These are phyloP conservation scores for Cryptomyrus ogoouensis DNA, from an alignment of 2,113 vertebrate species.

Conservation along the genomic window DNA sequence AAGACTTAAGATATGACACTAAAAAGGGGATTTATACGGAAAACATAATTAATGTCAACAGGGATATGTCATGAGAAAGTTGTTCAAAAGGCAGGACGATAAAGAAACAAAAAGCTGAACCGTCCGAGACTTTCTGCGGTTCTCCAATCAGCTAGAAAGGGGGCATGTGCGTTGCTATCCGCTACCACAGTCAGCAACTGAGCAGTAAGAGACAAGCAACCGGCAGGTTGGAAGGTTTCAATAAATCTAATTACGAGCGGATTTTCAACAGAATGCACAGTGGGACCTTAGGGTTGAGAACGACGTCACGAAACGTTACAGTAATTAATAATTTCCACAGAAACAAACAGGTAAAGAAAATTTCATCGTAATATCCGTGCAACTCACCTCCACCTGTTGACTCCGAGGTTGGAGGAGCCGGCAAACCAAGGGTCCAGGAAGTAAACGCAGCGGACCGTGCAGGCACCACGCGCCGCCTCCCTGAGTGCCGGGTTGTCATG, in stretches of 20 bases:
- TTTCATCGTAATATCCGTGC: not conserved
- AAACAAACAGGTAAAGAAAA: not conserved
- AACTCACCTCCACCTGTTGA: constrained; percentile 50
- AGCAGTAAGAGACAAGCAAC: not conserved
- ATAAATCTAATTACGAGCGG: not conserved
- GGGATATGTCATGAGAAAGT: not conserved
- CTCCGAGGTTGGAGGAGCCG: constrained; percentile 43
- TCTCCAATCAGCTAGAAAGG: not conserved
- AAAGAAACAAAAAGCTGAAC: not conserved
- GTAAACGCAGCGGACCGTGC: constrained; percentile 43
- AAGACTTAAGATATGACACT: not conserved
- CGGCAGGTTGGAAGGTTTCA: not conserved
- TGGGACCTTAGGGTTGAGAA: not conserved
- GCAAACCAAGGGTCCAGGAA: constrained; percentile 53
- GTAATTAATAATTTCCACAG: not conserved
- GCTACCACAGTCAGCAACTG: not conserved
- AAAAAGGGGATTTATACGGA: not conserved
- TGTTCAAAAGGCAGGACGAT: not conserved
- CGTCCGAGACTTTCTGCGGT: not conserved
- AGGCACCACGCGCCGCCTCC: constrained; percentile 37
- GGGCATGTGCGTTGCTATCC: not conserved
- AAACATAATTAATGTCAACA: not conserved
- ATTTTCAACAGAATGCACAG: not conserved
- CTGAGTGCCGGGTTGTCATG: constrained; percentile 47
- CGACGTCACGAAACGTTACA: not conserved